Base-by-base conservation (phyloP, 1,140 invertebrate species). In the Elymnias hypermnestra region DNA sequence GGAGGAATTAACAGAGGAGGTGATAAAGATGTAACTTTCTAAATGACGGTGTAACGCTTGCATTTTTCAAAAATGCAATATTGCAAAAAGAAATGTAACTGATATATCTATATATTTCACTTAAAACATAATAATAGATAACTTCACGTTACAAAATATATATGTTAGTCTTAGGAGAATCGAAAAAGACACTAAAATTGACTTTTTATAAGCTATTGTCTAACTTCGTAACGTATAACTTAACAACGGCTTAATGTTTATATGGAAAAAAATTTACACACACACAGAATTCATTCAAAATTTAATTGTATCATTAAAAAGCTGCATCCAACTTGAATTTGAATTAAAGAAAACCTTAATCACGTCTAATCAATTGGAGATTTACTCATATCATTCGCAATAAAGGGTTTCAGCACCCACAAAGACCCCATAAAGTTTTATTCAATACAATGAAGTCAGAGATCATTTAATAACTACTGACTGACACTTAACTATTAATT, bases 1-100 rank as follows among this genome's bases (percentile, higher is more conserved):
- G 63, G 49, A 53, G 43, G 39, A 46, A 46, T 48, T 31, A 17
- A 22, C n/a, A 29, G 13, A 29, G 13, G 10, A 29, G 26, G 26
- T 12, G 4, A 12, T 29, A 2, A 29, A 3, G 26, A 29, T 12
- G 13, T 0, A 29, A 5, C 0, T 5, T 29, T 29, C 3, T 26
- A 12, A 12, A 12, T 29, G 26, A 10, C 26, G 10, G 26, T 4
- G 13, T 13, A 12, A 12, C 10, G 2, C 10, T 9, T 9, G 23
- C 23, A 8, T 26, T 9, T 8, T 26, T n/a, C n/a, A n/a, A n/a
- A n/a, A n/a, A n/a, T n/a, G n/a, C n/a, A n/a, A n/a, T n/a, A n/a
- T n/a, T n/a, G n/a, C n/a, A n/a, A n/a, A n/a, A n/a, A n/a, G n/a
- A n/a, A n/a, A n/a, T n/a, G n/a, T n/a, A n/a, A n/a, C n/a, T n/a